phyloP scores from a whole-genome alignment of 2,797 vertebrate genomes.

The Anolis apletophallus region DNA sequence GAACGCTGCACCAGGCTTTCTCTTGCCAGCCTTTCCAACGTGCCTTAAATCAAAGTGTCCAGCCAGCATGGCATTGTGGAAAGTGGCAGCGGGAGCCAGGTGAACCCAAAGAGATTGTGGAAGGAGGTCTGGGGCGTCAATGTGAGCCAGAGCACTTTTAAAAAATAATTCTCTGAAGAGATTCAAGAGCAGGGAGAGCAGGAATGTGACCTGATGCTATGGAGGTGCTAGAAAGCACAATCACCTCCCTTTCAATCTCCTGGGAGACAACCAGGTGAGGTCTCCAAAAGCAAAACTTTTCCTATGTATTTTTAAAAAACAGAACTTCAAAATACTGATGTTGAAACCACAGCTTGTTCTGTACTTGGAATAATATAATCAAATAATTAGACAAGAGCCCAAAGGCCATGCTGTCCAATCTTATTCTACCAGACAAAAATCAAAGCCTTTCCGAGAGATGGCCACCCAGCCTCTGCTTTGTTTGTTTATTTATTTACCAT shows the following conservation, averaged over 20 bases:
- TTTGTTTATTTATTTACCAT: too few species aligned
- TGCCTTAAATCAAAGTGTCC: slow-evolving; percentile 65
- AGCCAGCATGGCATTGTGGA: neutral
- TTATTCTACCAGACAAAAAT: too few species aligned
- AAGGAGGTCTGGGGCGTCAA: neutral
- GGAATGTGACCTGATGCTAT: slow-evolving; percentile 47
- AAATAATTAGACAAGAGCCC: too few species aligned
- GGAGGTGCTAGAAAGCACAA: neutral
- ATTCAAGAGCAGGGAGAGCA: neutral
- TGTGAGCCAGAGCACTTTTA: neutral
- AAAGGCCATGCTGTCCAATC: too few species aligned
- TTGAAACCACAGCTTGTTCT: too few species aligned
- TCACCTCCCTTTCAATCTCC: neutral
- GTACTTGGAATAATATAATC: too few species aligned
- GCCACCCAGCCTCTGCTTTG: too few species aligned
- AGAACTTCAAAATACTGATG: too few species aligned
- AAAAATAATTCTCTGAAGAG: neutral
- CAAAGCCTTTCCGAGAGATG: too few species aligned
- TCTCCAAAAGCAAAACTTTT: neutral
- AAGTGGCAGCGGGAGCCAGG: slow-evolving; percentile 44
- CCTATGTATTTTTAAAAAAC: neutral
- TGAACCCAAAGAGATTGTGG: slow-evolving; percentile 38
- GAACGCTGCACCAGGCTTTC: neutral
- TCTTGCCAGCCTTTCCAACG: neutral
- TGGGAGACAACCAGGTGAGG: neutral